Percentiles rank a stretch among this genome's conserved stretches.
These are phyloP conservation scores for Lepidocyrtoides sp. DNA, from an alignment of 2,888 invertebrate genomes.

Conservation along the genomic window DNA sequence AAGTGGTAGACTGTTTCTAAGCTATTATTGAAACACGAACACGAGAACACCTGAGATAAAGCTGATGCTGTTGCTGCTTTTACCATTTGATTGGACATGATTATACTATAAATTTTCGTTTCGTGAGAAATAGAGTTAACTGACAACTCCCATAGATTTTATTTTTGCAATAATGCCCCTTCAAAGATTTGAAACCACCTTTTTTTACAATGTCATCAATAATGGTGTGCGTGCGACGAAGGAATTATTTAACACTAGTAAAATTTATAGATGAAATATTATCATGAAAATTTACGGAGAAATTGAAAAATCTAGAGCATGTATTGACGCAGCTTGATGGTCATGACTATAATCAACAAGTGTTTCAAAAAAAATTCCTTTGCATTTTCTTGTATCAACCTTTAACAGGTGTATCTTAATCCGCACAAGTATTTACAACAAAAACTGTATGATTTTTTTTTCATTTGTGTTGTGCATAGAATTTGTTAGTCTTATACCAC, in stretches of 20 bases:
- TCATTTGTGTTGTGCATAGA: too few species aligned
- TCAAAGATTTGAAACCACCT: background rate
- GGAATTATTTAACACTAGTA: background rate
- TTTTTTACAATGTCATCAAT: background rate
- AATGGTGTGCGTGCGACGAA: background rate
- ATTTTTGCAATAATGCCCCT: background rate
- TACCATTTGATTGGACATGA: conserved; percentile 9
- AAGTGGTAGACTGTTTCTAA: background rate
- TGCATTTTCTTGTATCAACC: too few species aligned
- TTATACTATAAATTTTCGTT: conserved; percentile 40
- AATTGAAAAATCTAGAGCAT: background rate
- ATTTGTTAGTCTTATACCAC: too few species aligned
- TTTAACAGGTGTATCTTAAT: too few species aligned
- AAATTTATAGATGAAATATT: background rate
- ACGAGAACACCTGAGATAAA: conserved; percentile 8
- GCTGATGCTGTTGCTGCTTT: conserved; percentile 6
- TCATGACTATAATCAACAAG: background rate
- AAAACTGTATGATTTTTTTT: too few species aligned
- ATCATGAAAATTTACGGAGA: background rate
- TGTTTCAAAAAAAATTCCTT: too few species aligned
- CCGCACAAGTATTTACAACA: too few species aligned
- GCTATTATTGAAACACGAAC: conserved; percentile 18
- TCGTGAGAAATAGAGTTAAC: conserved; percentile 52
- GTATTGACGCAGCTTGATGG: background rate
- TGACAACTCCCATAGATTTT: background rate